A percentile compares a stretch with the other conserved stretches of the same genome.
Conservation (phyloP, 53 echinoderm and acorn worm species). For the Arbacia lixula region DNA sequence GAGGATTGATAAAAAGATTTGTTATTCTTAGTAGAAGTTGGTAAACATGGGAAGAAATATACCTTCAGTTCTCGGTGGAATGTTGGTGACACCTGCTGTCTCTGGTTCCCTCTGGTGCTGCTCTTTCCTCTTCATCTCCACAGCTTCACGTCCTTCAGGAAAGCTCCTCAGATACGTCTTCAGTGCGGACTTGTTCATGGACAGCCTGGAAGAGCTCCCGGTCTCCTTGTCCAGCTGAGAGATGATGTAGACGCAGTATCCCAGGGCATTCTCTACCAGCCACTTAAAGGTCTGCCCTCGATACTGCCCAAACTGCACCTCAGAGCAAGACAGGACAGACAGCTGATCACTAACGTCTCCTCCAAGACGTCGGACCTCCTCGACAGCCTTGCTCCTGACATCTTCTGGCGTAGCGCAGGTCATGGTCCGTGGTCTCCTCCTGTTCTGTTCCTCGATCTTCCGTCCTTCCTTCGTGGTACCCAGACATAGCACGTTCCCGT, state of each 20-base stretch:
- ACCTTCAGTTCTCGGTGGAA: no score
- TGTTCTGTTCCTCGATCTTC: no score
- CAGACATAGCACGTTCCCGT: not conserved
- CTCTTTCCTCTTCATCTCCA: not conserved
- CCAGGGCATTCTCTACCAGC: conserved; percentile 63
- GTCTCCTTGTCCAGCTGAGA: not conserved
- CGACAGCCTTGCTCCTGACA: not conserved
- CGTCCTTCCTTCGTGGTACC: no score
- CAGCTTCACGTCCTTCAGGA: conserved; percentile 48
- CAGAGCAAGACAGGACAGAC: conserved; percentile 4
- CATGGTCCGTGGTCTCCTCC: not conserved
- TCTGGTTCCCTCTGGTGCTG: not conserved
- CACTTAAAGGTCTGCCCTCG: conserved; percentile 70
- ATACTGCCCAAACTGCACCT: conserved; percentile 40
- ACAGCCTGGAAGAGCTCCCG: not conserved
- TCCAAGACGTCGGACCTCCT: not conserved
- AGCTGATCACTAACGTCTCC: not conserved
- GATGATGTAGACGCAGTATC: conserved; percentile 54
- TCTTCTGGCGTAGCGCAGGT: not conserved
- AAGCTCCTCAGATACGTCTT: conserved; percentile 64
- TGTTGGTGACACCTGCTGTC: not conserved
- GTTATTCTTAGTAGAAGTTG: no score
- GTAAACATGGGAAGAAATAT: no score
- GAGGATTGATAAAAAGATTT: no score
- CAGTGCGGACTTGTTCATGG: conserved; percentile 58